Evolutionary conservation across 2,797 vertebrate species (phyloP), one percentile per base, ranked within the genome.

Genomic region (Mionectes olivaceus): DNA sequence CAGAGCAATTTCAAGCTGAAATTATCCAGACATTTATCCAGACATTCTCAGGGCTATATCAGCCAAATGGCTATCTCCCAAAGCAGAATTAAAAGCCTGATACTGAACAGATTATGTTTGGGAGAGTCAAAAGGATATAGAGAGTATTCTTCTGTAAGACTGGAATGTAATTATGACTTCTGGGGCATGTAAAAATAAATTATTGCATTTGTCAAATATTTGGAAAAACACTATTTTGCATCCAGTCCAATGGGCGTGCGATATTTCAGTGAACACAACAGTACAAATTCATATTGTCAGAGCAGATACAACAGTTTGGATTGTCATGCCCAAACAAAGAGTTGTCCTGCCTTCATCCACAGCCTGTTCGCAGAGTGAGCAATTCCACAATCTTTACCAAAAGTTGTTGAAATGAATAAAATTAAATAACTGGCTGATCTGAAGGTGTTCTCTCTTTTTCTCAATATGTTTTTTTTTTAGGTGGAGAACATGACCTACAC

Each of bases 1-100:
- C 83, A 87, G 87, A 92, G 82, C 88, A 53, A 90, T 87, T 93
- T 93, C 30, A 27, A 60, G 65, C 85, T 94, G 94, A 97, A 95
- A 93, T 95, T 94, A 90, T 93, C 95, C 95, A 97, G 96, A 93
- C 85, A 52, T 85, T 81, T 56, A 85, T 87, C 64, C 95, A 95
- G 96, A 91, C 96, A 50, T 93, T 95, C 89, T 85, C 79, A 89
- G 82, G 79, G 55, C 59, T 90, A 24, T 44, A 67, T 92, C 93
- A 83, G 95, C 93, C 95, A 97, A 96, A 83, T 94, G 75, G 77
- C 89, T 85, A 96, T 71, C 56, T 94, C 93, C 89, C 91, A 74
- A 0, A 1, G 5, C 27, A 83, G 93, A 96, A 89, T 53, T 92
- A 83, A 95, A 95, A 94, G 69, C 83, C 87, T 94, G 94, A 97